These are phyloP conservation scores for Leptogaster cylindrica DNA, from an alignment of 2,888 invertebrate species.

Conservation along the genomic window DNA sequence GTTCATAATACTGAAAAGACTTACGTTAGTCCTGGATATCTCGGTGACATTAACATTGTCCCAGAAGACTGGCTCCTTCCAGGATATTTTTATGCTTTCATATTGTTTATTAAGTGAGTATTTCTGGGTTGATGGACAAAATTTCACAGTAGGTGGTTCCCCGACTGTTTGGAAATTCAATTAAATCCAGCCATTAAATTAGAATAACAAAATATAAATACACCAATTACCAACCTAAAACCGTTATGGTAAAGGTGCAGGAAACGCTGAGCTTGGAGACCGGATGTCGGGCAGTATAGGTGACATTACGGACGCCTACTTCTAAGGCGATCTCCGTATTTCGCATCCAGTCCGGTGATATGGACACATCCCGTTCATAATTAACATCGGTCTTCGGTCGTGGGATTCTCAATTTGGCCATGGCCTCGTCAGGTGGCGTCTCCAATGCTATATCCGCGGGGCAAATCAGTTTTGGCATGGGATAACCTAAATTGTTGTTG, in stretches of 20 bases:
- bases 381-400: constrained; percentile 65
- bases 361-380: constrained; percentile 63
- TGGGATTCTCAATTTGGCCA: constrained; percentile 63
- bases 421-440: constrained; percentile 60
- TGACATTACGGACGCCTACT: constrained; percentile 63
- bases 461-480: constrained; percentile 64
- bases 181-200: background rate
- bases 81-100: constrained; percentile 55
- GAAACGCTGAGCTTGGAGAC: constrained; percentile 57
- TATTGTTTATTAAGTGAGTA: constrained; percentile 47
- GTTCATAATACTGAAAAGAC: constrained; percentile 18
- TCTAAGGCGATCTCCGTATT: constrained; percentile 63
- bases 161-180: constrained; percentile 55
- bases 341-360: constrained; percentile 64
- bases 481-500: constrained; percentile 57
- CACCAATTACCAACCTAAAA: constrained; percentile 46
- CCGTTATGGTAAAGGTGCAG: constrained; percentile 47
- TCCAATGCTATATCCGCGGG: constrained; percentile 63
- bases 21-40: constrained; percentile 61
- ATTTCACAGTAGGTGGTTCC: constrained; percentile 62
- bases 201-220: background rate
- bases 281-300: constrained; percentile 64
- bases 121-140: constrained; percentile 61
- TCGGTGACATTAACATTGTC: constrained; percentile 63
- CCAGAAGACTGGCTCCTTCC: constrained; percentile 63